These are phyloP conservation scores for Notospermus geniculatus DNA, from an alignment of 1,140 invertebrate genomes.

Conservation along the genomic window DNA sequence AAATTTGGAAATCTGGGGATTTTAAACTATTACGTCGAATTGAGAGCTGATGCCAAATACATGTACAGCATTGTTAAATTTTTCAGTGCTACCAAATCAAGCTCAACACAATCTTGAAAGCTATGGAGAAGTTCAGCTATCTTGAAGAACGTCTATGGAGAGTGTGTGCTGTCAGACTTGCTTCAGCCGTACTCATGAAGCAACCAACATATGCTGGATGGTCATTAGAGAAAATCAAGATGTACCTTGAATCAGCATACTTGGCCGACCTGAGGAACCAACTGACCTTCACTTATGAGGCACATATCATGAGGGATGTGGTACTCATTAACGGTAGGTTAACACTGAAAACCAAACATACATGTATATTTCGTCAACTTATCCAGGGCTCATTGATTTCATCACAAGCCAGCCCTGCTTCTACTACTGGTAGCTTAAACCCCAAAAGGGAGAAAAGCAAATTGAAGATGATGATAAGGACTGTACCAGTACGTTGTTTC, in stretches of 20 bases:
- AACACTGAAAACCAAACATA: not conserved
- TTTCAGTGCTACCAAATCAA: too few relatives aligned
- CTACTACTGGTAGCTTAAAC: not conserved
- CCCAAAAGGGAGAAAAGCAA: not conserved
- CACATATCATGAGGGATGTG: conserved; percentile 36
- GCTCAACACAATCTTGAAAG: not conserved
- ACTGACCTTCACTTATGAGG: conserved; percentile 29
- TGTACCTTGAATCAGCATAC: conserved; percentile 40
- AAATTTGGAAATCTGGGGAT: not conserved
- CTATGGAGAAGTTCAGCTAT: not conserved
- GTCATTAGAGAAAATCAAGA: conserved; percentile 42
- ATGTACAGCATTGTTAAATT: not conserved
- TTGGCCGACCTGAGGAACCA: conserved; percentile 23
- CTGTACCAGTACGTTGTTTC: not conserved
- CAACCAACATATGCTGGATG: conserved; percentile 41
- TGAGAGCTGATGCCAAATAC: not conserved
- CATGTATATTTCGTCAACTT: too few relatives aligned
- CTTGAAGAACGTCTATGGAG: conserved; percentile 45
- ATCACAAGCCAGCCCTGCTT: not conserved
- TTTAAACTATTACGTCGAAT: not conserved
- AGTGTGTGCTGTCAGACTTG: conserved; percentile 42
- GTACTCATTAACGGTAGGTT: conserved; percentile 41
- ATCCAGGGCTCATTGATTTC: too few relatives aligned
- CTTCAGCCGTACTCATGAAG: conserved; percentile 37
- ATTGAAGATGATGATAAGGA: not conserved